These are phyloP conservation scores for Cremastobaeus sp. DNA, from an alignment of 2,888 invertebrate genomes.

Conservation along the genomic window DNA sequence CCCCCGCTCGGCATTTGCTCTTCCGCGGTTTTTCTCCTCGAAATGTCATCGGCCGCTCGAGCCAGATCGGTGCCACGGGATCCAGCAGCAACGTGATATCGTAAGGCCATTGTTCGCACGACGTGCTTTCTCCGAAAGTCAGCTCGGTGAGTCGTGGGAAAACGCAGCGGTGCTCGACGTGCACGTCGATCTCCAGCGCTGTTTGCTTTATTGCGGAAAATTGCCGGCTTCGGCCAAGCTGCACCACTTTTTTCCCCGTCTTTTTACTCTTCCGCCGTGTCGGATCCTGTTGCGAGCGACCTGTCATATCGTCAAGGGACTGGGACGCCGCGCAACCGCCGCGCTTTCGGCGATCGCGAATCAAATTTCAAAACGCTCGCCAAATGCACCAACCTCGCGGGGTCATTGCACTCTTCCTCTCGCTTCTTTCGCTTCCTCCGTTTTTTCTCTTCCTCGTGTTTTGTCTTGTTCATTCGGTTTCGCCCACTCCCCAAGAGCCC, in stretches of 20 bases:
- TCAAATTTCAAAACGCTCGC: background rate
- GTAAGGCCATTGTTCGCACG: conserved; percentile 56
- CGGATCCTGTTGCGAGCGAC: conserved; percentile 16
- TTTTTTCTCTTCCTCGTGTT: background rate
- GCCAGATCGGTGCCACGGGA: conserved; percentile 21
- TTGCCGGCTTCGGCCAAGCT: conserved; percentile 13
- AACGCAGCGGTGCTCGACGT: conserved; percentile 43
- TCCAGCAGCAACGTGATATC: conserved; percentile 50
- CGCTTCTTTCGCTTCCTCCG: background rate
- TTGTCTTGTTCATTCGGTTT: too few relatives aligned
- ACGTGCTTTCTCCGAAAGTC: conserved; percentile 61
- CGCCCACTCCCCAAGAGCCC: too few relatives aligned
- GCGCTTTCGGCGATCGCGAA: background rate
- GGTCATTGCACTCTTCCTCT: conserved; percentile 36
- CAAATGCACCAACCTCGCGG: background rate
- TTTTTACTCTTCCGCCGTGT: conserved; percentile 19
- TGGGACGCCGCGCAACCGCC: conserved; percentile 10
- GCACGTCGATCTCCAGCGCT: conserved; percentile 23
- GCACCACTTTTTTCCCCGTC: conserved; percentile 23
- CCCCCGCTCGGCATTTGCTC: too few relatives aligned
- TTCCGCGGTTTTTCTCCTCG: conserved; percentile 12
- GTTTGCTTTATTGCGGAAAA: conserved; percentile 38
- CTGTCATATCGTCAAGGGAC: conserved; percentile 17
- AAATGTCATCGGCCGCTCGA: conserved; percentile 35
- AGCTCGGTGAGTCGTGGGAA: conserved; percentile 59